A percentile compares a stretch with the other conserved stretches of the same genome.
Evolutionary conservation across 1,140 invertebrate species (phyloP).

Genomic region (Lasioglossum baleicum): DNA sequence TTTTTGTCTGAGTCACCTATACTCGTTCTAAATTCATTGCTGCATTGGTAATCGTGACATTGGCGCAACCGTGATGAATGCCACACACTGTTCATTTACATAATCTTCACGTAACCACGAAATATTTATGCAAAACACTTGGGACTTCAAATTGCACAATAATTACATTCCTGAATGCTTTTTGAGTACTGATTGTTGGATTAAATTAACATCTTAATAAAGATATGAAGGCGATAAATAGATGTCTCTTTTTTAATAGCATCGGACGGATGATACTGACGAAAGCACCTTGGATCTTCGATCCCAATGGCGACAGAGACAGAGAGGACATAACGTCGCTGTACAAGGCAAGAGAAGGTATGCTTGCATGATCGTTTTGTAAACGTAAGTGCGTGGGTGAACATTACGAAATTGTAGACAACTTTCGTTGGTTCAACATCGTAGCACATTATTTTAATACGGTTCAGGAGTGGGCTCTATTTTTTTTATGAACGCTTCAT

Average conservation of each 20-base stretch:
- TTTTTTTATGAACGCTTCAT: too few relatives aligned
- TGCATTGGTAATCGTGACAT: background rate
- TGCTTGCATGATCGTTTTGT: constrained; percentile 1
- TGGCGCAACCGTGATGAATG: background rate
- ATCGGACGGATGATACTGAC: constrained; percentile 89
- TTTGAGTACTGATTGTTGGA: background rate
- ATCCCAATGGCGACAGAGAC: constrained; percentile 85
- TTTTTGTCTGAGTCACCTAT: background rate
- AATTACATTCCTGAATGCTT: too few relatives aligned
- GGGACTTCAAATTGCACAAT: background rate
- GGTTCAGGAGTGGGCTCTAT: too few relatives aligned
- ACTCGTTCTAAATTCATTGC: constrained; percentile 1
- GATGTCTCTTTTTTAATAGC: constrained; percentile 72
- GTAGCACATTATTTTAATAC: too few relatives aligned
- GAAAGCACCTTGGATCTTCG: constrained; percentile 86
- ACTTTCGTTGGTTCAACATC: too few relatives aligned
- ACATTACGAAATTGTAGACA: too few relatives aligned
- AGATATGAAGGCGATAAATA: background rate
- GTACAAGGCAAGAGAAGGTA: constrained; percentile 89
- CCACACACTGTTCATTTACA: background rate
- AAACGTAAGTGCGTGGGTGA: too few relatives aligned
- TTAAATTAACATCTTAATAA: background rate
- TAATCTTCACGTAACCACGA: background rate
- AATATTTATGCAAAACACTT: background rate
- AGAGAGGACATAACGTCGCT: constrained; percentile 85